Conservation (phyloP, 53 echinoderm and acorn worm species). For the Mesocentrotus franciscanus region DNA sequence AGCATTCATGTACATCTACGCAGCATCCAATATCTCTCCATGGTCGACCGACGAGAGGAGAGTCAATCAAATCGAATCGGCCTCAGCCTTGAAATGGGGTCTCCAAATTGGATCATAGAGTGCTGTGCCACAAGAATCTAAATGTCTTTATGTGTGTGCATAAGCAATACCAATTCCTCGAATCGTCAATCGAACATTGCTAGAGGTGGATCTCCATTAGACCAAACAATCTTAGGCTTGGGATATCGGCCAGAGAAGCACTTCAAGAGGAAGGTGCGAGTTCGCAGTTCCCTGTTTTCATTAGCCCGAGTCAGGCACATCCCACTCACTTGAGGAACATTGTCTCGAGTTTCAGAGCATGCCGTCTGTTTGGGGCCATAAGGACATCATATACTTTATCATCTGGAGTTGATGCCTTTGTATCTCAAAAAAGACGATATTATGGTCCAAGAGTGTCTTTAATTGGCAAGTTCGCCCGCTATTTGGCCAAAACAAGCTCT, state of each 20-base stretch:
- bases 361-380: too few relatives aligned
- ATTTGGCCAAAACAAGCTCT: too few relatives aligned
- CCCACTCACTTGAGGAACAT: too few relatives aligned
- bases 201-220: background rate
- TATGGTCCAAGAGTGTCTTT: too few relatives aligned
- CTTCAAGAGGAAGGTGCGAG: background rate
- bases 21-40: background rate
- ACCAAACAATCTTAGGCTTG: background rate
- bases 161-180: background rate
- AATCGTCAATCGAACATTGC: background rate
- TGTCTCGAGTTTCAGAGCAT: too few relatives aligned
- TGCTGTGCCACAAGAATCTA: background rate
- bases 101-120: conserved; percentile 21
- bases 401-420: too few relatives aligned
- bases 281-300: background rate
- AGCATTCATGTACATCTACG: background rate
- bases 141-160: conserved; percentile 10
- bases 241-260: background rate
- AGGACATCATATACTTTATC: too few relatives aligned
- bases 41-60: background rate
- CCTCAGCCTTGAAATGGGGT: background rate
- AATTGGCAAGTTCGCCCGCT: too few relatives aligned
- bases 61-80: conserved; percentile 20
- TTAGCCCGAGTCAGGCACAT: too few relatives aligned
- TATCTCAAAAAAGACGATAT: too few relatives aligned